A percentile compares a stretch with the other conserved stretches of the same genome.
Evolutionary conservation across 2,113 vertebrate species (phyloP).

Genomic region (Platysteira castanea): DNA sequence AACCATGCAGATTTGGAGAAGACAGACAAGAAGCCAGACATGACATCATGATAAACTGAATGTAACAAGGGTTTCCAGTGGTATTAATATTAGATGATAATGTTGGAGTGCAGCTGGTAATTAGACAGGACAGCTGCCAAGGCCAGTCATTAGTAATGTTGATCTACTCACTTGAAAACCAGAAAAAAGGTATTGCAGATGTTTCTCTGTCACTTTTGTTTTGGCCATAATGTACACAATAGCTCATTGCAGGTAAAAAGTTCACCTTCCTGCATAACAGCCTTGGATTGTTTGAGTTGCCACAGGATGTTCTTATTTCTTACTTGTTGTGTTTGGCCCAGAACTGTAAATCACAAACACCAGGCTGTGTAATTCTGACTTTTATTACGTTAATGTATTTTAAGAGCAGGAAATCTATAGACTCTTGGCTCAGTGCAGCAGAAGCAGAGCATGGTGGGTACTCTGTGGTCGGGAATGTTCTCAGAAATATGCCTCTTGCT

Average conservation of each 20-base stretch:
- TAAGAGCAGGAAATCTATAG: slow-evolving; percentile 57
- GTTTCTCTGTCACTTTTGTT: not conserved
- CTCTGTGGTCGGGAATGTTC: not conserved
- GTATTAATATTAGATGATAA: slow-evolving; percentile 47
- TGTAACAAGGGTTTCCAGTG: not conserved
- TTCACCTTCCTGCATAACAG: not conserved
- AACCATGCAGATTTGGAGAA: not conserved
- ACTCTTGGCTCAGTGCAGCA: not conserved
- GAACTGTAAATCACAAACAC: slow-evolving; percentile 36
- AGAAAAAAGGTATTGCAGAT: slow-evolving; percentile 2
- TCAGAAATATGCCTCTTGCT: slow-evolving; percentile 18
- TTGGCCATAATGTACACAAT: not conserved
- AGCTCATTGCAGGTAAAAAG: not conserved
- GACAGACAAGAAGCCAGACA: slow-evolving; percentile 6
- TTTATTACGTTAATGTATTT: slow-evolving; percentile 44
- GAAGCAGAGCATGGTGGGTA: not conserved
- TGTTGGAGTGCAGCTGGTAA: not conserved
- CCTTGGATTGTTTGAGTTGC: not conserved
- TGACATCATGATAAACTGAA: slow-evolving; percentile 40
- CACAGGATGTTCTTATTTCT: slow-evolving; percentile 31
- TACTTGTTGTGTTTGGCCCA: slow-evolving; percentile 13
- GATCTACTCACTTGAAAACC: not conserved
- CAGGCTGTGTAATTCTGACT: slow-evolving; percentile 17
- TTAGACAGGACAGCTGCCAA: slow-evolving; percentile 31
- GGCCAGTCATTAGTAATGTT: slow-evolving; percentile 9